phyloP scores from a whole-genome alignment of 92 coral and sea anemone species.

The Metridium senile region DNA sequence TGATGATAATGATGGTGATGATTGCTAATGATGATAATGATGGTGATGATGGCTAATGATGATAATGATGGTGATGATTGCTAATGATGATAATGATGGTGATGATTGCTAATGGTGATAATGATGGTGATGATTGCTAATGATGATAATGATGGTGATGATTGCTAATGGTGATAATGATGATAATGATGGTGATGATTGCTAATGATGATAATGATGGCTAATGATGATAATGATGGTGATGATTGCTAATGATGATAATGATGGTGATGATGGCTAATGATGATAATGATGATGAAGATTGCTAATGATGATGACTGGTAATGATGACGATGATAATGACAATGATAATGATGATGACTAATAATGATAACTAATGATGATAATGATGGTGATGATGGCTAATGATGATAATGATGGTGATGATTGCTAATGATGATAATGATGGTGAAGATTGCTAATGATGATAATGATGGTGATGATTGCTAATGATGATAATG shows the following conservation, averaged over 20 bases:
- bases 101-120: not conserved
- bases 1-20: too few species aligned
- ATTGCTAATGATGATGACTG: too few species aligned
- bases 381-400: not conserved
- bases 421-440: too few species aligned
- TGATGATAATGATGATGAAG: too few species aligned
- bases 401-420: not conserved
- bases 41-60: not conserved
- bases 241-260: not conserved
- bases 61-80: not conserved
- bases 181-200: not conserved
- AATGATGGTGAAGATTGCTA: too few species aligned
- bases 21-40: too few species aligned
- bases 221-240: not conserved
- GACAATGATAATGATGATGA: not conserved
- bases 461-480: too few species aligned
- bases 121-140: not conserved
- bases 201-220: not conserved
- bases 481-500: too few species aligned
- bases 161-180: not conserved
- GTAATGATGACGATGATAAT: too few species aligned
- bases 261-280: not conserved
- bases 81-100: not conserved
- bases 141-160: not conserved
- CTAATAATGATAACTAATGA: not conserved